A percentile compares a stretch with the other conserved stretches of the same genome.
Conservation (phyloP, 2,797 vertebrate genomes). For the Bradypus variegatus region DNA sequence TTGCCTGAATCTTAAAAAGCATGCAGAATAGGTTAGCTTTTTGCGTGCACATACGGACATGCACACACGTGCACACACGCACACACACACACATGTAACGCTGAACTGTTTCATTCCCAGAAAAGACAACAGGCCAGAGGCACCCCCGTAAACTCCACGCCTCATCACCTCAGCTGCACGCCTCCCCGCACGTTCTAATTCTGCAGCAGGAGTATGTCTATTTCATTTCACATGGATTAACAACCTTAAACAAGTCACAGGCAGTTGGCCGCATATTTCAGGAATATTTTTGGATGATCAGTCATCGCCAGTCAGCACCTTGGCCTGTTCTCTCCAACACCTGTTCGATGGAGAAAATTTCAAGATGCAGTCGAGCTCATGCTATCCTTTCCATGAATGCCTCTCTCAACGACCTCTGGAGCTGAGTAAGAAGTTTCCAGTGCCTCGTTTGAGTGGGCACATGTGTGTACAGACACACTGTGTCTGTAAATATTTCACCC, state of each 20-base stretch:
- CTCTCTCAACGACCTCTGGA: neutral
- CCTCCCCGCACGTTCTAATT: neutral
- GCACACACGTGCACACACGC: too few relatives aligned
- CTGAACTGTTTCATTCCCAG: neutral
- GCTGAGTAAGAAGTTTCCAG: neutral
- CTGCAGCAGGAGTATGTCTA: neutral
- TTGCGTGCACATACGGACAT: neutral
- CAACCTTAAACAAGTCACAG: neutral
- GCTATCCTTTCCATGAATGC: neutral
- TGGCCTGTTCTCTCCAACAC: neutral
- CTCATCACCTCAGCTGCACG: neutral
- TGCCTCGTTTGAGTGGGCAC: rapidly evolving
- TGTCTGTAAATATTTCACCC: too few relatives aligned
- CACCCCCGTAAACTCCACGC: neutral
- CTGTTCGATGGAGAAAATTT: neutral
- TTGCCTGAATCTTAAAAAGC: neutral
- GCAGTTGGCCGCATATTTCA: neutral
- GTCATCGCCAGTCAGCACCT: neutral
- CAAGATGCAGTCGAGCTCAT: rapidly evolving
- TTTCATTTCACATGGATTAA: neutral
- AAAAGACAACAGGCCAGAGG: neutral
- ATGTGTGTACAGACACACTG: too few relatives aligned
- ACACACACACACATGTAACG: too few relatives aligned
- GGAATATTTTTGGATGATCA: neutral
- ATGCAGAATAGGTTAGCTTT: neutral